Percentiles rank a stretch among this genome's conserved stretches.
phyloP scores from a whole-genome alignment of 2,888 invertebrate genomes.

The Oscheius sp. region DNA sequence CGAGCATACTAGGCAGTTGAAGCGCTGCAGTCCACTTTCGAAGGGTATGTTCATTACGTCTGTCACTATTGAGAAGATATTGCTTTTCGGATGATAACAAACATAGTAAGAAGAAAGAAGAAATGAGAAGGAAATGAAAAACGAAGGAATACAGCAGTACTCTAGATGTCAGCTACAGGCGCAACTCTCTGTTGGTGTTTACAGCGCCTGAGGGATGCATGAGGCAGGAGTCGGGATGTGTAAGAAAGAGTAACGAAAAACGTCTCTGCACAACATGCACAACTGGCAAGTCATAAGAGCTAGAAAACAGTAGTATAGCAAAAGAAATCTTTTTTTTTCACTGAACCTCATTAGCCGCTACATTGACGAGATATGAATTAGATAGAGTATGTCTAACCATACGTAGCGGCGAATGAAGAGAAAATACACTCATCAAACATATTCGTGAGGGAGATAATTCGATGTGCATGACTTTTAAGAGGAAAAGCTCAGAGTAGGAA shows the following conservation, averaged over 20 bases:
- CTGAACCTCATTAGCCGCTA: not conserved
- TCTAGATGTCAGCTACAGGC: not conserved
- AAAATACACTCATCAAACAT: conserved; percentile 26
- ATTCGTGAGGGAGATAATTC: conserved; percentile 16
- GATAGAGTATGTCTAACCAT: not conserved
- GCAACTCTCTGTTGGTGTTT: conserved; percentile 25
- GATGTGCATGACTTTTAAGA: not conserved
- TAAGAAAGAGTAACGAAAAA: conserved; percentile 33
- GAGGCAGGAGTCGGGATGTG: conserved; percentile 27
- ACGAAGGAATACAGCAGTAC: not conserved
- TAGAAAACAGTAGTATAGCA: conserved; percentile 28
- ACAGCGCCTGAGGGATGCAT: conserved; percentile 23
- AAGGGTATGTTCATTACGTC: conserved; percentile 15
- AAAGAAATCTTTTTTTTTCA: not conserved
- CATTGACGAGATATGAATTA: not conserved
- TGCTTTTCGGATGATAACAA: conserved; percentile 2
- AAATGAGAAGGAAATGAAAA: not conserved
- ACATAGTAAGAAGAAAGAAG: not conserved
- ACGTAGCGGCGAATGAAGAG: conserved; percentile 6
- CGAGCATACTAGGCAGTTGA: conserved; percentile 29
- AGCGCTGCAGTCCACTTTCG: conserved; percentile 13
- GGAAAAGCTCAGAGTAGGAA: not conserved
- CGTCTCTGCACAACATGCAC: conserved; percentile 24
- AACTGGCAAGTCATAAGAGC: conserved; percentile 19
- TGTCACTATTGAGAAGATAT: conserved; percentile 2